These are phyloP conservation scores for Magallana nippona DNA, from an alignment of 2,888 invertebrate species.

Conservation along the genomic window DNA sequence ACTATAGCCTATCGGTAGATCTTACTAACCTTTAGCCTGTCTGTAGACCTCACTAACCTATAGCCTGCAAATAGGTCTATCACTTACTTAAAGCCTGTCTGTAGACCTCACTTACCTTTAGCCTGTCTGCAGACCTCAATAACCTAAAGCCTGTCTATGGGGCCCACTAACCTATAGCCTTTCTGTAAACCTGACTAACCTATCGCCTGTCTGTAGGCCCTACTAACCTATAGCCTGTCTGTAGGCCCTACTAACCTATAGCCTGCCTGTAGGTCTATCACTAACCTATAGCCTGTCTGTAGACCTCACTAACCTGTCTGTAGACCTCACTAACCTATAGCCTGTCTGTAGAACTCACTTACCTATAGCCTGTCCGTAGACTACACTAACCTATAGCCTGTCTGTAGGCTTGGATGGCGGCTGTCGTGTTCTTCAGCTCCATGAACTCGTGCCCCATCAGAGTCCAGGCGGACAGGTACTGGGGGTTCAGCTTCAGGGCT, in stretches of 20 bases:
- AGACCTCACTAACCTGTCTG: background rate
- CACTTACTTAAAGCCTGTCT: no score
- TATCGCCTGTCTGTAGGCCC: background rate
- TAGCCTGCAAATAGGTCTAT: background rate
- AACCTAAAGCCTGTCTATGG: background rate
- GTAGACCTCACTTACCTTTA: background rate
- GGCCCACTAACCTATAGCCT: conserved; percentile 89
- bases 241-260: background rate
- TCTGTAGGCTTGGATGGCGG: conserved; percentile 98
- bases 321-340: background rate
- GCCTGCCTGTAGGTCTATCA: background rate
- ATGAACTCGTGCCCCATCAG: conserved; percentile 99
- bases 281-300: conserved; percentile 16
- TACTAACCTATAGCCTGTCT: conserved; percentile 29
- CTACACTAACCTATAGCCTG: conserved; percentile 95
- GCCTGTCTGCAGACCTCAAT: background rate
- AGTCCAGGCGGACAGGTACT: conserved; percentile 97
- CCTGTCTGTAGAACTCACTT: background rate
- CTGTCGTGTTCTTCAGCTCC: conserved; percentile 98
- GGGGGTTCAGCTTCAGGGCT: conserved; percentile 94
- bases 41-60: background rate
- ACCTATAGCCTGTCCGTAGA: no score
- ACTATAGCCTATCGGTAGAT: no score
- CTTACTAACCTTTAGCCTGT: no score
- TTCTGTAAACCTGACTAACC: conserved; percentile 89